A percentile compares a stretch with the other conserved stretches of the same genome.
phyloP scores from a whole-genome alignment of 1,140 invertebrate species.

The Sesamia nonagrioides region DNA sequence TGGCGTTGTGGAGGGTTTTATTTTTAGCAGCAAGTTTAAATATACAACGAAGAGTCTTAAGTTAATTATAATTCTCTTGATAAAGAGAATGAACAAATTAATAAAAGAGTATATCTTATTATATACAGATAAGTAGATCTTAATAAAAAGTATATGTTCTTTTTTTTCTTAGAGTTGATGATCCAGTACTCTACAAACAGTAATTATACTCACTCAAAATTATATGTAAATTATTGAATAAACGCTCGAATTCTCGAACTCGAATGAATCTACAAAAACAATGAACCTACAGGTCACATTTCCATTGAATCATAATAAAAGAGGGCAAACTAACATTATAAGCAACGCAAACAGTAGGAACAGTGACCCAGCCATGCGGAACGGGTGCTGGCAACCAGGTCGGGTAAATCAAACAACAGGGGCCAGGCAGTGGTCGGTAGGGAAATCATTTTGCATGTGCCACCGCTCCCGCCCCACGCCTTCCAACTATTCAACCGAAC shows the following conservation, averaged over 20 bases:
- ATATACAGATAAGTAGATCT: no score
- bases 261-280: constrained; percentile 16
- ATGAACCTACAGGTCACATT: constrained; percentile 14
- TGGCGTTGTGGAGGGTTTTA: not conserved
- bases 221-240: not conserved
- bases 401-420: constrained; percentile 76
- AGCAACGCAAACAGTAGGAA: constrained; percentile 54
- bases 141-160: no score
- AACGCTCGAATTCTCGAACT: not conserved
- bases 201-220: no score
- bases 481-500: constrained; percentile 62
- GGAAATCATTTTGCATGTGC: constrained; percentile 70
- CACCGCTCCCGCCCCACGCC: constrained; percentile 54
- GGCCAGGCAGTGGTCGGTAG: constrained; percentile 14
- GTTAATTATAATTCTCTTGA: not conserved
- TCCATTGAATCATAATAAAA: constrained; percentile 48
- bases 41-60: not conserved
- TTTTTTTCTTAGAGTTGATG: no score
- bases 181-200: no score
- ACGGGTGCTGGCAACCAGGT: constrained; percentile 67
- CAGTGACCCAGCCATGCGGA: constrained; percentile 57
- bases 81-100: not conserved
- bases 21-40: constrained; percentile 8
- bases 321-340: constrained; percentile 47
- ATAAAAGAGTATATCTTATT: no score